Percentiles rank a stretch among this genome's conserved stretches.
These are phyloP conservation scores for Chesias legatella DNA, from an alignment of 2,888 invertebrate species.

Conservation along the genomic window DNA sequence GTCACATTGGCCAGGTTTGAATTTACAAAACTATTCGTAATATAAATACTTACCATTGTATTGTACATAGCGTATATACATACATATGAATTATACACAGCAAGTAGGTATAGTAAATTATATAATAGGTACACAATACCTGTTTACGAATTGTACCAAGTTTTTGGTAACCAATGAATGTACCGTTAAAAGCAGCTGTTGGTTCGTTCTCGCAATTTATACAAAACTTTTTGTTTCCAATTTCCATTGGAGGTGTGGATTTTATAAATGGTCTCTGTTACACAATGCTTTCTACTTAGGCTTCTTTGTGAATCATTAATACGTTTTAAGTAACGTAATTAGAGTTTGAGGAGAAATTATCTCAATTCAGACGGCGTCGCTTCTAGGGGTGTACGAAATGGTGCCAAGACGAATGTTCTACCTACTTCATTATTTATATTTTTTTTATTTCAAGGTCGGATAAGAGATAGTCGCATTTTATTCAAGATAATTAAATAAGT, in stretches of 20 bases:
- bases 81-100: too few relatives aligned
- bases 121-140: slow-evolving; percentile 21
- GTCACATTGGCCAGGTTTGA: slow-evolving; percentile 38
- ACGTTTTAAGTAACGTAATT: slow-evolving; percentile 8
- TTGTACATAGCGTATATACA: too few relatives aligned
- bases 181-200: slow-evolving; percentile 36
- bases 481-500: too few relatives aligned
- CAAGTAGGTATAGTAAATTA: too few relatives aligned
- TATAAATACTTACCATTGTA: not conserved
- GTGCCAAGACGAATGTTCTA: not conserved
- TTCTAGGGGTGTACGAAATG: not conserved
- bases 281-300: slow-evolving; percentile 11
- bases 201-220: slow-evolving; percentile 31
- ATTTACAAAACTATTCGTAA: slow-evolving; percentile 12
- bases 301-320: slow-evolving; percentile 10
- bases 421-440: too few relatives aligned
- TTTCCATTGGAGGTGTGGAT: slow-evolving; percentile 21
- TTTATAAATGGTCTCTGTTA: slow-evolving; percentile 18
- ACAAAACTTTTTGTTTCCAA: slow-evolving; percentile 32
- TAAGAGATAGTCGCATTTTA: too few relatives aligned
- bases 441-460: too few relatives aligned
- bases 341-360: slow-evolving; percentile 3
- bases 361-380: not conserved
- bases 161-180: slow-evolving; percentile 35
- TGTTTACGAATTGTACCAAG: slow-evolving; percentile 21